Conservation (phyloP, 2,888 invertebrate genomes). For the Pseudococcus viburni region DNA sequence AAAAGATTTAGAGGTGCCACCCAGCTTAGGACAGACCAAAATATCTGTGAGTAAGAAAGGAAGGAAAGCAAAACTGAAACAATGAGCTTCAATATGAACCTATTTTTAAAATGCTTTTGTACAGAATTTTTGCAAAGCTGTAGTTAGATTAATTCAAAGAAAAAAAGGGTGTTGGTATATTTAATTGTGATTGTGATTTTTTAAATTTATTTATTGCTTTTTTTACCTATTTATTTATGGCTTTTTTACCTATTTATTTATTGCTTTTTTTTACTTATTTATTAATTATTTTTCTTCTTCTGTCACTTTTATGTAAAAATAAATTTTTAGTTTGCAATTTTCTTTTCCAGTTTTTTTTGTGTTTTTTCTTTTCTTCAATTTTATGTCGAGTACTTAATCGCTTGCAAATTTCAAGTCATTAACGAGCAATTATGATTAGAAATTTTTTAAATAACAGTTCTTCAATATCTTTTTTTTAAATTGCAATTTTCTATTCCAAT, state of each 20-base stretch:
- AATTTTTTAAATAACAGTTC: no score
- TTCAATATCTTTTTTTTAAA: neutral
- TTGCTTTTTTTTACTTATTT: neutral
- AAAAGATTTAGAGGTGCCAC: slow-evolving; percentile 89
- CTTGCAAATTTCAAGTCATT: no score
- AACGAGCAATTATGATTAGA: no score
- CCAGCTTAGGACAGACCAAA: slow-evolving; percentile 90
- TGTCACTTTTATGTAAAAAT: neutral
- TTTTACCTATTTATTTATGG: neutral
- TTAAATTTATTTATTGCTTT: neutral
- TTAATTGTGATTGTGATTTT: neutral
- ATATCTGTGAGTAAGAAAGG: slow-evolving; percentile 79
- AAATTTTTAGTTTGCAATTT: neutral
- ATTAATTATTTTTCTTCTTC: neutral
- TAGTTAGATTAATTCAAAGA: neutral
- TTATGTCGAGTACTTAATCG: neutral
- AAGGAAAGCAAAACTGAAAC: neutral
- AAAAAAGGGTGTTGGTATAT: neutral
- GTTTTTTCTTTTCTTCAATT: neutral
- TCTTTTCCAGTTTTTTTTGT: neutral
- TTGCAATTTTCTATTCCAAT: neutral
- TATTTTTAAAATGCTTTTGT: neutral
- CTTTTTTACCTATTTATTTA: neutral
- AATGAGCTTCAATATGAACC: no score
- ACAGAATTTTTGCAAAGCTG: neutral